These are phyloP conservation scores for Hylomyscus alleni DNA, from an alignment of 2,797 vertebrate genomes.

Conservation along the genomic window DNA sequence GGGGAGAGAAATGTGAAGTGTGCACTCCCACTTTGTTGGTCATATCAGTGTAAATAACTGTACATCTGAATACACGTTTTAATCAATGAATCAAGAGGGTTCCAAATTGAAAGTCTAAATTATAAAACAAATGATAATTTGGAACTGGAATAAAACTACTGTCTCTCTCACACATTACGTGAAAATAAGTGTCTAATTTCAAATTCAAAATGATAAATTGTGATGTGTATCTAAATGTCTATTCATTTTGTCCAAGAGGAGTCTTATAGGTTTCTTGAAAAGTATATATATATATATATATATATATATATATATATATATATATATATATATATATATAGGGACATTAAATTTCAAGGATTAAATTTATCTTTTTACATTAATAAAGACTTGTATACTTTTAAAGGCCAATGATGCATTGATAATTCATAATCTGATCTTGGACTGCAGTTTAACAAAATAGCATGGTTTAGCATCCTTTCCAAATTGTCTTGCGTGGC, in stretches of 20 bases:
- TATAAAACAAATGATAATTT: background rate
- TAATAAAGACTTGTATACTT: background rate
- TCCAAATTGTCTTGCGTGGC: constrained; percentile 23
- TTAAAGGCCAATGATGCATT: background rate
- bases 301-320: background rate
- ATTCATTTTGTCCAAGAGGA: background rate
- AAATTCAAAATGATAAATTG: constrained; percentile 55
- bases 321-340: too few relatives aligned
- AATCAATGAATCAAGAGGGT: background rate
- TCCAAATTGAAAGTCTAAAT: background rate
- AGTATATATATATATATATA: background rate
- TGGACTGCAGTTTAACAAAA: constrained; percentile 49
- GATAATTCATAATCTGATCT: constrained; percentile 36
- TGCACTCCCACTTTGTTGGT: background rate
- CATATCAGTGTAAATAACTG: background rate
- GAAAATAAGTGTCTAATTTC: background rate
- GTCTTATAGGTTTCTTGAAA: background rate
- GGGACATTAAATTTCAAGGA: background rate
- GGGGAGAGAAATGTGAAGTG: background rate
- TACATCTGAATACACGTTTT: background rate
- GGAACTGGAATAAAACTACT: background rate
- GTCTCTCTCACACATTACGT: background rate
- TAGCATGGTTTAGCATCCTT: background rate
- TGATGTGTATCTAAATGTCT: constrained; percentile 2
- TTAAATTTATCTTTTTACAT: background rate